Evolutionary conservation across 23 tunicate genomes (phyloP).

Genomic region (Diplosoma virens): DNA sequence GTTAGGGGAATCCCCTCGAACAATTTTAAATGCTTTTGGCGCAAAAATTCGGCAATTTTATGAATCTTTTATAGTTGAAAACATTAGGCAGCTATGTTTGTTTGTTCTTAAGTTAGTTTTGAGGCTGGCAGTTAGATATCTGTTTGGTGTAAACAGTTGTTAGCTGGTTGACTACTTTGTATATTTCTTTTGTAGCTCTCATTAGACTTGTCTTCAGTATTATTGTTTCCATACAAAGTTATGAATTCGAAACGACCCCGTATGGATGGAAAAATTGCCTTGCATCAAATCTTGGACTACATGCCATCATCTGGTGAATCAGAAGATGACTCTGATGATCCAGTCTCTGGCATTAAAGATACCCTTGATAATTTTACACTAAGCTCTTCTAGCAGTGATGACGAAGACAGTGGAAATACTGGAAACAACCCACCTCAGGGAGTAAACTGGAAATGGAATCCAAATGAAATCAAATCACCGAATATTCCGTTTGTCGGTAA

Average conservation of each 20-base stretch:
- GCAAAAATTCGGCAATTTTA: neutral
- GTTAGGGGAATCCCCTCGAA: neutral
- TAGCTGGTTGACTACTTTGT: neutral
- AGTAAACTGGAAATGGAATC: too few species aligned
- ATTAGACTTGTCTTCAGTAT: neutral
- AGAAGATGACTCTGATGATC: neutral
- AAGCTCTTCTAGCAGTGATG: too few species aligned
- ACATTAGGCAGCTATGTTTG: neutral
- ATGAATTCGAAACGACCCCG: too few species aligned
- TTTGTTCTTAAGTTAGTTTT: neutral
- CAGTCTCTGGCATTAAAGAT: neutral
- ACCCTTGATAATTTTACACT: neutral
- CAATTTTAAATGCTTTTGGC: neutral
- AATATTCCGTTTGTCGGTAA: too few species aligned
- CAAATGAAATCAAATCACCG: too few species aligned
- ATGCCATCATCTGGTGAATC: neutral
- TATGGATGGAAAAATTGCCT: neutral
- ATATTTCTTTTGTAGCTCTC: neutral
- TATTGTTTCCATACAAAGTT: neutral
- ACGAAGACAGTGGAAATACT: too few species aligned
- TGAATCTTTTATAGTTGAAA: neutral
- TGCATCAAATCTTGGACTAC: neutral
- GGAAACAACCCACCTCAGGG: too few species aligned
- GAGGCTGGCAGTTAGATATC: neutral
- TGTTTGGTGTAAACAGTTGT: neutral